Evolutionary conservation across 2,797 vertebrate species (phyloP), one percentile per base, ranked within the genome.

Genomic region (Pangasius krempfi): DNA sequence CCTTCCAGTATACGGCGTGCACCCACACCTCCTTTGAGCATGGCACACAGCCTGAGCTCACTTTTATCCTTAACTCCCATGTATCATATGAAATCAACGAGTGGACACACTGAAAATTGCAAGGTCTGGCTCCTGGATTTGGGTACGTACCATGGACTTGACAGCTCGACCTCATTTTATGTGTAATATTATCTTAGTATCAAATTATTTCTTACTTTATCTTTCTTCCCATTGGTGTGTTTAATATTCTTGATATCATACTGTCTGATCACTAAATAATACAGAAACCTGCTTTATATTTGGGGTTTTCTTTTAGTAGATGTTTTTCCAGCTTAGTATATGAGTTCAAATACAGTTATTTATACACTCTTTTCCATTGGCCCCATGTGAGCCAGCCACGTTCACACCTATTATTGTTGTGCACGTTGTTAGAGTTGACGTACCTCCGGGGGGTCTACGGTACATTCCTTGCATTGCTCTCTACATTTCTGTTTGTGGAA

Each of bases 121-220:
- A 96, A 95, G 91, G 95, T 96, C 93, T 97, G 96, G 96, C 92
- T 97, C 66, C 92, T 97, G 90, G 96, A 97, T 93, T 93, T 97
- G 89, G 96, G 96, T 96, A 96, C 7, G 91, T 92, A 84, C 60
- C 8, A 76, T 37, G 13, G 27, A 54, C n/a, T 68, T 80, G 20
- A 58, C 52, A 58, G 2, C 56, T 25, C 30, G 20, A n/a, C 56
- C 18, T 1, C 7, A 2, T 64, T 84, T 3, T 66, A 10, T 84
- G 60, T 7, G 9, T 81, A 58, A 60, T 58, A 5, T 58, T 81
- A 81, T 20, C 9, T 58, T 56, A 22, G 52, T 81, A 13, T 58
- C 4, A 5, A 60, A 33, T 56, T 37, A 40, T 40, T 60, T 81
- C 18, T 33, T 30, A 9, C 14, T 47, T 64, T 62, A n/a, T 7